phyloP scores from a whole-genome alignment of 2,888 invertebrate genomes.

The Poecilus cupreus region DNA sequence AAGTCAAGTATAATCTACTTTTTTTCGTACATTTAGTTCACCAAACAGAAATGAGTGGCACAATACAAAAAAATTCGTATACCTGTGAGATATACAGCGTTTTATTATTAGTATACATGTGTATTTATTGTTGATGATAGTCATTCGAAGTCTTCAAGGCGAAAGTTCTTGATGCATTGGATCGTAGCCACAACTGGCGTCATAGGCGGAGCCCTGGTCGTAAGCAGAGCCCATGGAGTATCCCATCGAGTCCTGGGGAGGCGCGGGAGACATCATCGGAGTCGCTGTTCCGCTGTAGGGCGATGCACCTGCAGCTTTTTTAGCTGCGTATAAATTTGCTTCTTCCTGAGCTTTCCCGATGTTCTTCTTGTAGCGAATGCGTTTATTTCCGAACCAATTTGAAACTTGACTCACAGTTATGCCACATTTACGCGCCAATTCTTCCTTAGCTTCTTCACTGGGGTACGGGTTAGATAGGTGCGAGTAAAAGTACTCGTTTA shows the following conservation, averaged over 20 bases:
- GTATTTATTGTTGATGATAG: conserved; percentile 49
- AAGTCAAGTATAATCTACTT: conserved; percentile 46
- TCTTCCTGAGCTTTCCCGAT: conserved; percentile 99
- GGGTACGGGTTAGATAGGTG: conserved; percentile 99
- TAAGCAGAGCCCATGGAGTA: conserved; percentile 95
- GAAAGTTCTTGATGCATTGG: conserved; percentile 93
- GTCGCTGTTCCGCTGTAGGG: conserved; percentile 93
- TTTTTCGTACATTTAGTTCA: conserved; percentile 52
- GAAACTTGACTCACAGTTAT: conserved; percentile 97
- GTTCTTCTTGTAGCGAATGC: conserved; percentile 99
- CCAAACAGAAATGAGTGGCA: conserved; percentile 58
- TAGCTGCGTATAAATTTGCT: conserved; percentile 98
- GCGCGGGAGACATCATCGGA: conserved; percentile 96
- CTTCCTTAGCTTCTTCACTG: conserved; percentile 99
- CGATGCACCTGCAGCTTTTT: conserved; percentile 91
- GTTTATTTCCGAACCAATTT: conserved; percentile 99
- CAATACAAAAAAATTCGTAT: conserved; percentile 59
- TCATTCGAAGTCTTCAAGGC: conserved; percentile 70
- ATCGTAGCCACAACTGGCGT: conserved; percentile 93
- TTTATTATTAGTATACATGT: conserved; percentile 57
- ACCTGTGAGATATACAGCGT: conserved; percentile 56
- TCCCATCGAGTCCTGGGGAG: conserved; percentile 93
- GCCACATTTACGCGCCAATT: conserved; percentile 98
- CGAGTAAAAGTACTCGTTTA: conserved; percentile 99
- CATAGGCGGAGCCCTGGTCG: conserved; percentile 91